Evolutionary conservation across 30 jellyfish, hydroid and myxozoan genomes (phyloP), one percentile per base, ranked within the genome.

Genomic region (Nemopilema nomurai): DNA sequence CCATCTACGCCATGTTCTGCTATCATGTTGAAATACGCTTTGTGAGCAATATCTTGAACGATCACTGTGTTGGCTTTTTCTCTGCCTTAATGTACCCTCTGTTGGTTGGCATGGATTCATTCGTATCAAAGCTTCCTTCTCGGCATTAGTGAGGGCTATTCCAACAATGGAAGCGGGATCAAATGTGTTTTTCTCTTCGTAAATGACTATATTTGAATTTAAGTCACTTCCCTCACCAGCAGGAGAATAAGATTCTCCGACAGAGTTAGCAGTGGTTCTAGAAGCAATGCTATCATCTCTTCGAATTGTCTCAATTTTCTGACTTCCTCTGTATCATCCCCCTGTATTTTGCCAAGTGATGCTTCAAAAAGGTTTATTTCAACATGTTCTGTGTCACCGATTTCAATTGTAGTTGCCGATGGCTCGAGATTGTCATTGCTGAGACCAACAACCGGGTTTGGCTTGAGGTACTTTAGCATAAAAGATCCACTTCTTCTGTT

Each of bases 381-480:
- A 8, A 66, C 80, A 66, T 80, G 73, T 66, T 4, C 32, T 80
- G 62, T 66, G 72, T 80, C 81, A 17, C 31, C 71, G 81, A 80
- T 63, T 22, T 66, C 82, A 13, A 52, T 64, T 62, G 72, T 66
- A 62, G 53, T 0, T 80, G 72, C 81, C 31, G 81, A 33, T 62
- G 89, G 68, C 89, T 80, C 89, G 19, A 64, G 31, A 66, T 63
- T 66, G 71, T 80, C 71, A 49, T 80, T 80, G 71, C 81, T 80
- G 31, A 80, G 89, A 67, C 89, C 82, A 31, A 18, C 89, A 77
- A 51, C 25, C 41, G 8, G 53, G 69, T 63, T 77, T 77, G 88
- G 88, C 72, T 80, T n/a, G n/a, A n/a, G n/a, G n/a, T n/a, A n/a
- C n/a, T n/a, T 80, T 80, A 62, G 89, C 89, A 80, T 80, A 71